Evolutionary conservation across 2,888 invertebrate species (phyloP), one percentile per base, ranked within the genome.

Genomic region (Anoplius nigerrimus): DNA sequence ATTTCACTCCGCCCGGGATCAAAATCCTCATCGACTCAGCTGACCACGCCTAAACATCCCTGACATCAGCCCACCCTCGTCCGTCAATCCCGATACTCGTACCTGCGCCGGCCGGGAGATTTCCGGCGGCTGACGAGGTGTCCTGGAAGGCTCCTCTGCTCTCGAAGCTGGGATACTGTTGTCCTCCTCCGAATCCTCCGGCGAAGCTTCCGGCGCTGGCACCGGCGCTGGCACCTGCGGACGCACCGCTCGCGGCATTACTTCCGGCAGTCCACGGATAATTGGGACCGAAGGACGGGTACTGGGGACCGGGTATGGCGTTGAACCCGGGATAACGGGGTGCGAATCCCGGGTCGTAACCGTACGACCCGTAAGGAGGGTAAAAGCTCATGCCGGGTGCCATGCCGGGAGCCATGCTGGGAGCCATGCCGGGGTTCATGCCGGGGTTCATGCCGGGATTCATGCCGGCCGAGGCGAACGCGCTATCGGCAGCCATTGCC

Each of bases 111-210:
- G 45, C 3, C 6, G 24, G 24, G 2, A 24, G 24, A 11, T 34
- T 48, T 48, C 48, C 48, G 18, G 1, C 48, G 5, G 34, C 34
- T 1, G 34, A 13, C 34, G 34, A 11, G 57, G 2, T 42, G 34
- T 48, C 52, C n/a, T 27, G 11, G 52, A 66, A 66, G 48, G 18
- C 57, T 21, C 55, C 56, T n/a, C 42, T 24, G 15, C 27, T 34
- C 16, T 34, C 55, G n/a, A 55, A 52, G 68, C 22, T 72, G 70
- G 11, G 43, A 16, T 56, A 55, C 43, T 74, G 57, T 4, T 60
- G 69, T 1, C 69, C 51, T 8, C 75, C 66, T 6, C 76, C 69
- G 58, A 69, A 73, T 6, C 78, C 76, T 24, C 77, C 71, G 5
- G 74, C 74, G 58, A 74, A 79, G 46, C 54, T 48, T 13, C 62